Evolutionary conservation across 2,888 invertebrate species (phyloP).

Genomic region (Cheilosia vernalis): DNA sequence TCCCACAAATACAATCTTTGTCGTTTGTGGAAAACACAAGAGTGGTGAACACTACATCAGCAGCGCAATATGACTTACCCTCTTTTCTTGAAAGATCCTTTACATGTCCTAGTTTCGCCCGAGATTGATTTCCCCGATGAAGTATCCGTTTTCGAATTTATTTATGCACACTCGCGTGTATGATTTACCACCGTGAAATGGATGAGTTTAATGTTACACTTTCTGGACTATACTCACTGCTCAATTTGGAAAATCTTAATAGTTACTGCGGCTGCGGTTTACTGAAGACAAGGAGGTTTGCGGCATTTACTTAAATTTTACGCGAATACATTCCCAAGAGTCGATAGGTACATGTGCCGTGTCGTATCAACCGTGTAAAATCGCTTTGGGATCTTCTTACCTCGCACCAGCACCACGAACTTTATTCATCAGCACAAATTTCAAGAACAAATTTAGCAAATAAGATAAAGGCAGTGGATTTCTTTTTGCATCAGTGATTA

Average conservation of each 20-base stretch:
- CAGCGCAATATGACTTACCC: conserved; percentile 60
- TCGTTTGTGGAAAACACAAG: conserved; percentile 19
- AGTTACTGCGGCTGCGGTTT: not conserved
- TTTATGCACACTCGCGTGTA: conserved; percentile 42
- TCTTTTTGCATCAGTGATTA: conserved; percentile 42
- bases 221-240: conserved; percentile 1
- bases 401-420: not conserved
- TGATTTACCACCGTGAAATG: conserved; percentile 12
- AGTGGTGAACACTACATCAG: no score
- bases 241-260: conserved; percentile 7
- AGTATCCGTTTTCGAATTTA: conserved; percentile 70
- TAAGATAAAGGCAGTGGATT: conserved; percentile 13
- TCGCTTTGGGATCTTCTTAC: conserved; percentile 12
- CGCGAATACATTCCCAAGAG: conserved; percentile 40
- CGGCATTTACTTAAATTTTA: conserved; percentile 28
- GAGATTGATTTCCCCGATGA: conserved; percentile 63
- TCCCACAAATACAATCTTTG: conserved; percentile 36
- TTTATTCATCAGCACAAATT: conserved; percentile 10
- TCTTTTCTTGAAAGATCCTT: conserved; percentile 73
- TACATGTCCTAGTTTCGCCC: conserved; percentile 73
- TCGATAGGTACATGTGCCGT: conserved; percentile 15
- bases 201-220: conserved; percentile 17
- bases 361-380: conserved; percentile 40
- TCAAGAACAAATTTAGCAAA: conserved; percentile 24
- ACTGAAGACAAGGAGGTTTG: not conserved